These are phyloP conservation scores for Dipodomys merriami DNA, from an alignment of 2,113 vertebrate species.

Conservation along the genomic window DNA sequence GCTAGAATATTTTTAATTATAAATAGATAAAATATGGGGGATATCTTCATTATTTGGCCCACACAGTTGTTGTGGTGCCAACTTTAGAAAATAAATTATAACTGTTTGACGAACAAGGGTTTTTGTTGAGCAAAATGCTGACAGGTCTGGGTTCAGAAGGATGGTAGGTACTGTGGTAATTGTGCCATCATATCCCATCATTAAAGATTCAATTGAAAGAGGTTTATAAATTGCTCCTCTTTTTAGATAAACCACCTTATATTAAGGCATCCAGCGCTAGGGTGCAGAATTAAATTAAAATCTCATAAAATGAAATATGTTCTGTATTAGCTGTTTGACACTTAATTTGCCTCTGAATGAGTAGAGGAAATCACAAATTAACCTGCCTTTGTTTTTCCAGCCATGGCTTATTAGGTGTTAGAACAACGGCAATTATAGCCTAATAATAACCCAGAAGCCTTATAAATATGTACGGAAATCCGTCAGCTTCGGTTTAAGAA, in stretches of 20 bases:
- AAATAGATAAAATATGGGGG: conserved; percentile 27
- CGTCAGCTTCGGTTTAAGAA: conserved; percentile 81
- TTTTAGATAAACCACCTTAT: conserved; percentile 91
- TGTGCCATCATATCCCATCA: conserved; percentile 93
- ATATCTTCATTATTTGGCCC: conserved; percentile 74
- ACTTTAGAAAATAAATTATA: conserved; percentile 79
- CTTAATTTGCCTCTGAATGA: conserved; percentile 99
- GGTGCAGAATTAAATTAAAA: conserved; percentile 99
- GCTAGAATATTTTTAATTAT: conserved; percentile 60
- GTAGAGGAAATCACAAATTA: conserved; percentile 99
- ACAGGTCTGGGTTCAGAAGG: conserved; percentile 80
- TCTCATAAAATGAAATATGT: conserved; percentile 99
- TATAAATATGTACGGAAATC: conserved; percentile 90
- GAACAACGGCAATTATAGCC: conserved; percentile 96
- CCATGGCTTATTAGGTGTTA: conserved; percentile 94
- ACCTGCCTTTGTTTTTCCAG: conserved; percentile 98
- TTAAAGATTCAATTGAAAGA: conserved; percentile 96
- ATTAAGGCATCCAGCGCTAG: conserved; percentile 92
- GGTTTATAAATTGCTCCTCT: conserved; percentile 96
- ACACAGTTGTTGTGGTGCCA: conserved; percentile 78
- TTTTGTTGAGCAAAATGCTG: conserved; percentile 82
- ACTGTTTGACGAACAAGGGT: conserved; percentile 74
- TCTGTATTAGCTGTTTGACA: conserved; percentile 99
- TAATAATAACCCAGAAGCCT: conserved; percentile 93
- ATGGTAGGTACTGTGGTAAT: conserved; percentile 84